A percentile compares a stretch with the other conserved stretches of the same genome.
Conservation (phyloP, 2,797 vertebrate genomes). For the Pangasius krempfi region DNA sequence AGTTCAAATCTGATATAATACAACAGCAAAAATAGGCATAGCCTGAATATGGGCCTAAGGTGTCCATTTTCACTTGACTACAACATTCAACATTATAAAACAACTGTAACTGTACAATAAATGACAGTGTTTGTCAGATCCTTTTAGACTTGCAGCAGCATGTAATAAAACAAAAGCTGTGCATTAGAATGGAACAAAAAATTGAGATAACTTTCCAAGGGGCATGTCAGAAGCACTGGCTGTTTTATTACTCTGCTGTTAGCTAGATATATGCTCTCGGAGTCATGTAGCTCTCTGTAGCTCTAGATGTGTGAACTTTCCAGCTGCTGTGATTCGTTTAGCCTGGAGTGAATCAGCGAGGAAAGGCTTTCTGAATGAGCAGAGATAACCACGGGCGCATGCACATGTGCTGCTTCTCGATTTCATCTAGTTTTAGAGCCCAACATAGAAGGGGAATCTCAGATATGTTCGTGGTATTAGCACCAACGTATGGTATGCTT, state of each 20-base stretch:
- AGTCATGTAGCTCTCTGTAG: background rate
- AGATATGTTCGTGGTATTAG: background rate
- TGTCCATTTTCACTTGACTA: background rate
- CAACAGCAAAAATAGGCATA: background rate
- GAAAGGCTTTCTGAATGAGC: background rate
- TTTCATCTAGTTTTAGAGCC: background rate
- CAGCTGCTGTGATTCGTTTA: background rate
- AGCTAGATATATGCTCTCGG: background rate
- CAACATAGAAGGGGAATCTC: background rate
- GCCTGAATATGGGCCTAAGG: background rate
- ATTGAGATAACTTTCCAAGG: too few relatives aligned
- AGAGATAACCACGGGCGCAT: background rate
- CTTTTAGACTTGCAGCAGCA: background rate
- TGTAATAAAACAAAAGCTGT: background rate
- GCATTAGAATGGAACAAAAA: too few relatives aligned
- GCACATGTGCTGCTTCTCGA: background rate
- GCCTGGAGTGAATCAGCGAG: background rate
- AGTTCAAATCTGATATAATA: background rate
- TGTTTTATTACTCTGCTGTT: background rate
- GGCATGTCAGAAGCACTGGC: background rate
- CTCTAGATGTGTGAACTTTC: background rate
- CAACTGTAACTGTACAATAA: background rate
- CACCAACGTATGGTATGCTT: background rate
- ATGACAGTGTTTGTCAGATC: background rate
- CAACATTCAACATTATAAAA: background rate